Conservation (phyloP, 2,888 invertebrate genomes). For the Parnassius smintheus region DNA sequence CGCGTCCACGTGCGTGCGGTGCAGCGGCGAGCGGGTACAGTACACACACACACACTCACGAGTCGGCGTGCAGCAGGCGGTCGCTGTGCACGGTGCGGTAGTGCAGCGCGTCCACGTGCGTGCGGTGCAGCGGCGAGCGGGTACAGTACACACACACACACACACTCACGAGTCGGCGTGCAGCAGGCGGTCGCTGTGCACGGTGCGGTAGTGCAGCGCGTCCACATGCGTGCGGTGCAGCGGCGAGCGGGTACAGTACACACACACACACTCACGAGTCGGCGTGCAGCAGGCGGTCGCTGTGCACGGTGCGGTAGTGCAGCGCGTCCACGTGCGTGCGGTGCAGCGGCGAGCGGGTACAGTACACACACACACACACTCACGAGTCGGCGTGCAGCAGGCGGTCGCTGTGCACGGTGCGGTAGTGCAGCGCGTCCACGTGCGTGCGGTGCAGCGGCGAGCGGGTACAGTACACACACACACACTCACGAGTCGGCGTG, state of each 20-base stretch:
- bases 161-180: too few species aligned
- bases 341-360: neutral
- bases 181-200: slow-evolving; percentile 86
- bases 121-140: too few species aligned
- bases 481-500: slow-evolving; percentile 47
- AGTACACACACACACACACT: neutral
- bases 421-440: slow-evolving; percentile 82
- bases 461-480: too few species aligned
- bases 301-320: slow-evolving; percentile 94
- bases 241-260: neutral
- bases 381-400: slow-evolving; percentile 65
- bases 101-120: slow-evolving; percentile 81
- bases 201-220: slow-evolving; percentile 92
- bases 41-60: too few species aligned
- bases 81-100: slow-evolving; percentile 94
- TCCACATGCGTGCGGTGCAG: slow-evolving; percentile 92
- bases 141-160: too few species aligned
- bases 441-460: too few species aligned
- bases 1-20: too few species aligned
- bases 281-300: slow-evolving; percentile 92
- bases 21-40: too few species aligned
- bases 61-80: slow-evolving; percentile 52
- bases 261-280: slow-evolving; percentile 45
- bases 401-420: too few species aligned
- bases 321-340: slow-evolving; percentile 83